These are phyloP conservation scores for Spilarctia lutea DNA, from an alignment of 2,888 invertebrate species.

Conservation along the genomic window DNA sequence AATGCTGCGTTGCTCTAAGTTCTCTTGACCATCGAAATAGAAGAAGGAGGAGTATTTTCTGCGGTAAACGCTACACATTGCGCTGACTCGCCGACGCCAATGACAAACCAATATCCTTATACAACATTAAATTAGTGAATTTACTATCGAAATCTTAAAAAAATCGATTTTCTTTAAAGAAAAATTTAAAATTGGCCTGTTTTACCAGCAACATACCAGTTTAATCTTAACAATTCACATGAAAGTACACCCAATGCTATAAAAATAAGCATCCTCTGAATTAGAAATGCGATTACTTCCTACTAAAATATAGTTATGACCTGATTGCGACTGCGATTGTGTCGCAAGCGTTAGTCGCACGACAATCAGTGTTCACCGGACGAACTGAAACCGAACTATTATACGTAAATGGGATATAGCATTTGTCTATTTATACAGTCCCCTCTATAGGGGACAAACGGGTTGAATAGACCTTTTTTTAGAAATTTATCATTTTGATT, in stretches of 20 bases:
- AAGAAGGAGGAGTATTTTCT: too few relatives aligned
- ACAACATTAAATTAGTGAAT: not conserved
- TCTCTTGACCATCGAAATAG: too few relatives aligned
- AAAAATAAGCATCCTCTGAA: constrained; percentile 8
- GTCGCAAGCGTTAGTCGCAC: constrained; percentile 65
- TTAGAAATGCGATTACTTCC: constrained; percentile 29
- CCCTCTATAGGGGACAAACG: constrained; percentile 51
- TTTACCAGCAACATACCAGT: not conserved
- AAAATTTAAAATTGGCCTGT: not conserved
- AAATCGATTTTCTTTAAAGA: not conserved
- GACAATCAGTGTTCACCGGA: constrained; percentile 76
- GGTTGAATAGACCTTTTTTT: constrained; percentile 13
- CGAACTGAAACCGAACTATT: constrained; percentile 74
- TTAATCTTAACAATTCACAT: not conserved
- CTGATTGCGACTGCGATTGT: constrained; percentile 43
- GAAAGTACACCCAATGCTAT: not conserved
- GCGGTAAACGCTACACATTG: too few relatives aligned
- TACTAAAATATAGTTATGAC: constrained; percentile 39
- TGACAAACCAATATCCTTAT: too few relatives aligned
- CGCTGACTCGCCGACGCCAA: too few relatives aligned
- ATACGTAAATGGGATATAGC: constrained; percentile 80
- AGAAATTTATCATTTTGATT: not conserved
- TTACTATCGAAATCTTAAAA: not conserved
- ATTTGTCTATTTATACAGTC: constrained; percentile 72
- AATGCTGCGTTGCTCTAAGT: too few relatives aligned